Percentiles rank a stretch among this genome's conserved stretches.
Evolutionary conservation across 2,797 vertebrate genomes (phyloP).

Genomic region (Danio aesculapii): DNA sequence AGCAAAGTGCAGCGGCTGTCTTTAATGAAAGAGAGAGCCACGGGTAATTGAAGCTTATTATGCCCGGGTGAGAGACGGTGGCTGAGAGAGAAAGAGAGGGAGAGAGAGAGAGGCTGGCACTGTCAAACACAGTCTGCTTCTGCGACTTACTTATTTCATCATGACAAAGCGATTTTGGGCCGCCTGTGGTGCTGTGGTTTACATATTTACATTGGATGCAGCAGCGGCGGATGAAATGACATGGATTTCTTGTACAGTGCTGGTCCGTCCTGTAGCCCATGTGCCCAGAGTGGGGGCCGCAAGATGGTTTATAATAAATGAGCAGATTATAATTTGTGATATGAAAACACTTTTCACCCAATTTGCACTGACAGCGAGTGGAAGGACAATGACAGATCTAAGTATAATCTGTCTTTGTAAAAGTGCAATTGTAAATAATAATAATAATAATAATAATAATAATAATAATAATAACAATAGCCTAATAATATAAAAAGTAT

Average conservation of each 20-base stretch:
- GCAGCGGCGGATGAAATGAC: constrained; percentile 70
- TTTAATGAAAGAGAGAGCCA: constrained; percentile 90
- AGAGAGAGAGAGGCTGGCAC: constrained; percentile 55
- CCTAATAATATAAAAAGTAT: too few relatives aligned
- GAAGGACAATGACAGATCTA: not conserved
- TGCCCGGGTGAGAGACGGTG: constrained; percentile 69
- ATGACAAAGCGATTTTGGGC: constrained; percentile 76
- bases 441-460: too few relatives aligned
- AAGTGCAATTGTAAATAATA: not conserved
- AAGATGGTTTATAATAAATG: constrained; percentile 32
- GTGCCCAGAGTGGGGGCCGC: not conserved
- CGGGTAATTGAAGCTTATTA: constrained; percentile 91
- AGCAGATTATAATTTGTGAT: constrained; percentile 25
- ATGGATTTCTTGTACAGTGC: constrained; percentile 25
- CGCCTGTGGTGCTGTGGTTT: constrained; percentile 73
- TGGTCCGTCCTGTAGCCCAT: not conserved
- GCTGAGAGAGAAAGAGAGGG: constrained; percentile 53
- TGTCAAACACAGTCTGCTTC: constrained; percentile 78
- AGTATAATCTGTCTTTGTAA: not conserved
- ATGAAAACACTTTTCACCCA: constrained; percentile 12
- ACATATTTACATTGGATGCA: constrained; percentile 75
- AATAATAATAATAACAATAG: too few relatives aligned
- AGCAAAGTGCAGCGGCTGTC: constrained; percentile 87
- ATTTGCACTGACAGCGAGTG: not conserved
- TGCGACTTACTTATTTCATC: constrained; percentile 76